Evolutionary conservation across 2,113 vertebrate species (phyloP), one percentile per base, ranked within the genome.

Genomic region (Semnornis frantzii): DNA sequence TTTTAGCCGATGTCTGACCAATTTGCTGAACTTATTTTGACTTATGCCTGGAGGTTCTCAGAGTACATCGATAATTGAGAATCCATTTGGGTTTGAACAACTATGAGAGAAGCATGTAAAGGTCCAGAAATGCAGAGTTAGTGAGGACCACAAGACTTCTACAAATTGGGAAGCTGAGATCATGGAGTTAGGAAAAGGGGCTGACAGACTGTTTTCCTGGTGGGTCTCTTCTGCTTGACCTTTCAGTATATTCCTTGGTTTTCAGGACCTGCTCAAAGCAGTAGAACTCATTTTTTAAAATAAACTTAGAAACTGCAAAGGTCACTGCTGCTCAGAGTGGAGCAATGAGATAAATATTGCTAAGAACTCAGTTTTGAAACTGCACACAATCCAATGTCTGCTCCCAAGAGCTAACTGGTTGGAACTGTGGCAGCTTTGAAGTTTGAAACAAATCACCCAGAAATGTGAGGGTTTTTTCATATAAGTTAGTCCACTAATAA

Each of bases 371-470:
- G 12, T 85, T 90, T 88, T 55, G 42, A 88, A 82, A 66, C 23
- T 34, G 48, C 79, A 66, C 28, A 54, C 31, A 79, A n/a, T 74
- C 71, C 42, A 64, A 31, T 13, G 5, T 65, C 72, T 96, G 33
- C 64, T 95, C 74, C 87, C 30, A 65, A 78, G 54, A 93, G 59
- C 24, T 83, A 39, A 39, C 5, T 34, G 23, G 14, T 86, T 94
- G 81, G 79, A 78, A 80, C 31, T 31, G 50, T 90, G 91, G 69
- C 93, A 95, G 31, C 50, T 39, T 58, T 73, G 74, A 87, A 58
- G 77, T 94, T 93, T 77, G 39, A 96, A 94, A 87, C 59, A 90
- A 82, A 55, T 84, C 72, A 76, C 46, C 85, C 37, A 92, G 87
- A 96, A 91, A 87, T 84, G 12, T 48, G 55, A n/a, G 37, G 10